Conservation (phyloP, 2,888 invertebrate species). For the Trichacis sp. region DNA sequence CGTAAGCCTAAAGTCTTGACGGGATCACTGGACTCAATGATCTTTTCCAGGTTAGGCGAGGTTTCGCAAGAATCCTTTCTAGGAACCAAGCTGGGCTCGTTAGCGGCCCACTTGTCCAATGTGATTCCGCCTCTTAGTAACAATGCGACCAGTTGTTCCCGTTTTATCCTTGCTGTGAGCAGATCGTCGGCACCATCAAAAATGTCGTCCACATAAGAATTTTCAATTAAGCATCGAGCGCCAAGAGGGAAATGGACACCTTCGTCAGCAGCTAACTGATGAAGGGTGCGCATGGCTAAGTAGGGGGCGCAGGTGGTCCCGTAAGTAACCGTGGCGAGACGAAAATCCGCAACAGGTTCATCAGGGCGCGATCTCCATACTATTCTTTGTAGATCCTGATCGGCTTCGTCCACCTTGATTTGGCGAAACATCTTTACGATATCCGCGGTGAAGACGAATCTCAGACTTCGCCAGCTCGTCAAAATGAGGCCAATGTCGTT, state of each 20-base stretch:
- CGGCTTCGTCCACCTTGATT: not conserved
- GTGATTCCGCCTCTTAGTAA: not conserved
- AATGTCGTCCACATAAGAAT: not conserved
- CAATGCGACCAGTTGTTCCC: not conserved
- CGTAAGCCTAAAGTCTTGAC: constrained; percentile 25
- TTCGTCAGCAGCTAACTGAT: constrained; percentile 1
- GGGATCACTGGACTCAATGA: not conserved
- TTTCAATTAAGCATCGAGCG: not conserved
- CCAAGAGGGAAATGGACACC: not conserved
- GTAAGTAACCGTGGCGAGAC: constrained; percentile 5
- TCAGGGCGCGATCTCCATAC: not conserved
- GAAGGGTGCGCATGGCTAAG: not conserved
- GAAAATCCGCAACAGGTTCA: not conserved
- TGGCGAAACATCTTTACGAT: not conserved
- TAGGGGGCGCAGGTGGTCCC: not conserved
- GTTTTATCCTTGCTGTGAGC: not conserved
- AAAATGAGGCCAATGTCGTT: not conserved
- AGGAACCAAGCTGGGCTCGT: not conserved
- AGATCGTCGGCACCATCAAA: constrained; percentile 20
- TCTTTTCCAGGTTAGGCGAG: not conserved
- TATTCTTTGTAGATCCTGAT: not conserved
- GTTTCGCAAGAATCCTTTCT: not conserved
- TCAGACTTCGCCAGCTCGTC: not conserved
- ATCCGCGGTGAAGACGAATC: not conserved
- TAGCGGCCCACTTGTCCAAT: not conserved